Evolutionary conservation across 2,113 vertebrate species (phyloP), one percentile per base, ranked within the genome.

Genomic region (Pongo pygmaeus): DNA sequence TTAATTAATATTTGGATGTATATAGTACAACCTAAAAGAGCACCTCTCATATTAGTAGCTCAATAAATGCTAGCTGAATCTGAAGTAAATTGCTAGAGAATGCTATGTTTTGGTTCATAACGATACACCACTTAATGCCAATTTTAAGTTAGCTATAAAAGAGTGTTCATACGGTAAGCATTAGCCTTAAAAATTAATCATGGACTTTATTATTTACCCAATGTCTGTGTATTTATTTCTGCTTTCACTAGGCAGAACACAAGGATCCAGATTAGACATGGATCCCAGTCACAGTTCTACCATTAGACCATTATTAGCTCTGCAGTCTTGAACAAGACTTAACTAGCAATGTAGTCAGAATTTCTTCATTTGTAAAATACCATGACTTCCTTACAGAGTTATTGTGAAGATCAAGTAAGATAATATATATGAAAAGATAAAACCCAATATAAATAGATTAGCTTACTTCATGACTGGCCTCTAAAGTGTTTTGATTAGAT

Each of bases 361-460:
- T 92, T 84, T 81, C 35, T 93, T 96, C 64, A 93, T 80, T 87
- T 96, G 43, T 50, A 95, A 94, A 91, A 77, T 69, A 48, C 9
- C 16, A 72, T 59, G 38, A 52, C 43, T 59, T 92, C 55, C 32
- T 50, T 17, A 89, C 2, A 96, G n/a, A 83, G 43, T 88, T 84
- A 89, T 22, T 61, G 5, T 92, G 32, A 95, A 10, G 48, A 90
- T 87, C 35, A 81, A 67, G 16, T 1, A 46, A 88, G 14, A 78
- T 13, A 93, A 20, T 61, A 69, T 48, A 69, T 35, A 92, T 48
- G 48, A 92, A 97, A 93, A 80, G 43, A 84, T 50, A 69, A 94
- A 96, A 75, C 7, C 25, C 43, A 75, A 70, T 75, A 77, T 70
- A 88, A 79, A 91, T 14, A 91, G 16, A 95, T 72, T 48, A 93